A percentile compares a stretch with the other conserved stretches of the same genome.
Conservation (phyloP, 1,140 invertebrate genomes). For the Halictus rubicundus region DNA sequence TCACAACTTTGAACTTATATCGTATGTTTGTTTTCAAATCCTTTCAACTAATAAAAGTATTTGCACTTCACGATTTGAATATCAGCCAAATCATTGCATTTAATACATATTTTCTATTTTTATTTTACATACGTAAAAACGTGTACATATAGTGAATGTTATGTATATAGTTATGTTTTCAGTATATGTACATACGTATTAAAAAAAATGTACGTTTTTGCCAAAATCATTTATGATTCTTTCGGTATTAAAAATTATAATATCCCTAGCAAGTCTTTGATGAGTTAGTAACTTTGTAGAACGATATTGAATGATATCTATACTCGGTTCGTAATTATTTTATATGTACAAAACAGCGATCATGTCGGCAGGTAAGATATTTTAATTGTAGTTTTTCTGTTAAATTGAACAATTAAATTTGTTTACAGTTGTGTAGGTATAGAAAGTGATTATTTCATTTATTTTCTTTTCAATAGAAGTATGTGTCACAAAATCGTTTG, state of each 20-base stretch:
- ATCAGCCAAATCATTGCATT: background rate
- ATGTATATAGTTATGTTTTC: too few species aligned
- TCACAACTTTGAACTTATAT: background rate
- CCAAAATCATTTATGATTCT: background rate
- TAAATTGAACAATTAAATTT: background rate
- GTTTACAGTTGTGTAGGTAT: background rate
- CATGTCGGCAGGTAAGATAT: slow-evolving; percentile 20
- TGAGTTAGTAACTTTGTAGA: slow-evolving; percentile 1
- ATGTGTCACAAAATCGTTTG: background rate
- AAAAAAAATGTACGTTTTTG: too few species aligned
- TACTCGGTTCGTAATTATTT: background rate
- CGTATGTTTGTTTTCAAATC: background rate
- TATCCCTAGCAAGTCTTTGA: slow-evolving; percentile 7
- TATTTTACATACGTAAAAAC: too few species aligned
- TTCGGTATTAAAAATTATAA: background rate
- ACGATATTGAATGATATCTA: background rate
- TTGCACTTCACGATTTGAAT: background rate
- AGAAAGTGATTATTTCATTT: background rate
- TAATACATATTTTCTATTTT: too few species aligned
- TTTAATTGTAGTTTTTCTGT: background rate
- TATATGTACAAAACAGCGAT: background rate
- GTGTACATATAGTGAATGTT: too few species aligned
- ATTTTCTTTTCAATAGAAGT: background rate
- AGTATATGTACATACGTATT: too few species aligned
- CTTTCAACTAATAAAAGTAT: background rate